Percentiles rank a stretch among this genome's conserved stretches.
phyloP scores from a whole-genome alignment of 2,888 invertebrate genomes.

The Patella ulyssiponensis region DNA sequence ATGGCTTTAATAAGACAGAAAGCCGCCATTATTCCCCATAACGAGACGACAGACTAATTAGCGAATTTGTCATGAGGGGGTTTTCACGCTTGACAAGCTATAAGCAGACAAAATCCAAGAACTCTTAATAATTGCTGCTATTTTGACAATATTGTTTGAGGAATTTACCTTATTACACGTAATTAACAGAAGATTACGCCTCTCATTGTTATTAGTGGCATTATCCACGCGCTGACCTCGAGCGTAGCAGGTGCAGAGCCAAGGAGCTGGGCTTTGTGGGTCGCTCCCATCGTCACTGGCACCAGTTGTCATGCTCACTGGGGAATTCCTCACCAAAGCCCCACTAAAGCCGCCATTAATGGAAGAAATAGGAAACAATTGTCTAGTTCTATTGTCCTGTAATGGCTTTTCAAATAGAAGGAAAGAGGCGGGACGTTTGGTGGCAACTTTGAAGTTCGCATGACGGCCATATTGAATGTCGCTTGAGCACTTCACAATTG shows the following conservation, averaged over 20 bases:
- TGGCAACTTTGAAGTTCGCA: conserved; percentile 15
- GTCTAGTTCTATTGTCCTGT: conserved; percentile 19
- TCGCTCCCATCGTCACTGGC: conserved; percentile 11
- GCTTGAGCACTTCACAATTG: conserved; percentile 32
- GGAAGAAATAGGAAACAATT: conserved; percentile 18
- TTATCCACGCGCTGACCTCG: conserved; percentile 17
- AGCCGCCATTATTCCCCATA: background rate
- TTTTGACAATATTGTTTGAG: conserved; percentile 7
- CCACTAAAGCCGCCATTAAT: conserved; percentile 23
- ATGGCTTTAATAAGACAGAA: background rate
- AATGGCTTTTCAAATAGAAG: conserved; percentile 26
- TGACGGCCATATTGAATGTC: background rate
- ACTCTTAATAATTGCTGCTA: background rate
- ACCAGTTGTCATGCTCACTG: conserved; percentile 21
- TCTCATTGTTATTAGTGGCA: conserved; percentile 12
- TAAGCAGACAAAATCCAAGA: background rate
- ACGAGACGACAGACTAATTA: background rate
- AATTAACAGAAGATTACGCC: background rate
- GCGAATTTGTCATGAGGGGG: background rate
- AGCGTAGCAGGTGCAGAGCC: conserved; percentile 21
- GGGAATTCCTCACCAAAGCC: conserved; percentile 20
- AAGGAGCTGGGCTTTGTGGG: conserved; percentile 19
- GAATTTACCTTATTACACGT: conserved; percentile 11
- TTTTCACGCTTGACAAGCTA: no score
- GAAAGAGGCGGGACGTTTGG: conserved; percentile 15